phyloP scores from a whole-genome alignment of 1,140 invertebrate genomes.

The Phortica variegata region DNA sequence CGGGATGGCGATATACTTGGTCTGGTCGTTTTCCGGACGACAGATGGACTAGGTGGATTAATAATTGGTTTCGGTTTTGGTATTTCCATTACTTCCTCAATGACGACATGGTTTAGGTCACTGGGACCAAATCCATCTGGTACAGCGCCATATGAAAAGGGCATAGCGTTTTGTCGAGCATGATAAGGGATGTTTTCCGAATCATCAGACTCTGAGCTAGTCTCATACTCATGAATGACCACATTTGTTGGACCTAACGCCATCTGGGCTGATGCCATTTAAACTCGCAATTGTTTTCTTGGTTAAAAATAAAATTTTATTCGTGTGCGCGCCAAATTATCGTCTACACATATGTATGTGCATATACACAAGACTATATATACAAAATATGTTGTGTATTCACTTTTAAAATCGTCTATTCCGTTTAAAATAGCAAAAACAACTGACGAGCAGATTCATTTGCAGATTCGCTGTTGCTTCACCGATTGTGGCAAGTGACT shows the following conservation, averaged over 20 bases:
- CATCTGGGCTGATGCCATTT: no score
- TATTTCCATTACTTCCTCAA: slow-evolving; percentile 3
- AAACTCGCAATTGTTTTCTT: no score
- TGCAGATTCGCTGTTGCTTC: no score
- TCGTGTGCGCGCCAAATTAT: no score
- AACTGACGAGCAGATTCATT: no score
- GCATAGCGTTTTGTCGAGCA: slow-evolving; percentile 70
- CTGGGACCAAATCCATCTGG: slow-evolving; percentile 25
- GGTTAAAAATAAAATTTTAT: no score
- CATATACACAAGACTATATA: no score
- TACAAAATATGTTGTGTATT: no score
- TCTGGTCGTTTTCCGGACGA: slow-evolving; percentile 18
- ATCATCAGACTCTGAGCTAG: slow-evolving; percentile 13
- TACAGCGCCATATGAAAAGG: slow-evolving; percentile 71
- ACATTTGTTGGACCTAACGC: no score
- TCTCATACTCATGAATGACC: not conserved
- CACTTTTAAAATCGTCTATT: not conserved
- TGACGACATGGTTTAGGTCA: slow-evolving; percentile 21
- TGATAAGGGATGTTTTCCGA: slow-evolving; percentile 68
- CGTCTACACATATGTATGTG: no score
- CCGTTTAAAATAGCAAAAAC: not conserved
- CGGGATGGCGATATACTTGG: slow-evolving; percentile 27
- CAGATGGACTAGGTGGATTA: slow-evolving; percentile 10
- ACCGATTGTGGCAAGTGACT: no score
- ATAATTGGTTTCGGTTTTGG: not conserved